Evolutionary conservation across 2,888 invertebrate genomes (phyloP).

Genomic region (Phengaris arion): DNA sequence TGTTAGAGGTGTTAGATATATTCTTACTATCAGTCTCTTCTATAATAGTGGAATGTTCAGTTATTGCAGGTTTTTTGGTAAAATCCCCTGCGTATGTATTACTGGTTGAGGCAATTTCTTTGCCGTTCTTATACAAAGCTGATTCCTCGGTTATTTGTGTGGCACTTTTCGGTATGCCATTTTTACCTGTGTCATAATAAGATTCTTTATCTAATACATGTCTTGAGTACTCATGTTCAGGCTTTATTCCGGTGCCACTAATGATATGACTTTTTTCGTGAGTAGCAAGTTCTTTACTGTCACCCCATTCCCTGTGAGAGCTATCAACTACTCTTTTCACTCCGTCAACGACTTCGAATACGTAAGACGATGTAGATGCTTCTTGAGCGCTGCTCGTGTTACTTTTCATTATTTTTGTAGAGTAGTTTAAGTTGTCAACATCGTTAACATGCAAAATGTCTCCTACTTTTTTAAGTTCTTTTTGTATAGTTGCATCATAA

Average conservation of each 20-base stretch:
- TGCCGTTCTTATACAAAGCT: conserved; percentile 65
- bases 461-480: conserved; percentile 69
- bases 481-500: conserved; percentile 68
- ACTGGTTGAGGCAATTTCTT: conserved; percentile 68
- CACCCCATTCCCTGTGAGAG: conserved; percentile 80
- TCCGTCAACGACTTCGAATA: conserved; percentile 82
- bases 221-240: conserved; percentile 79
- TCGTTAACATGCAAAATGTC: conserved; percentile 65
- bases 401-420: conserved; percentile 75
- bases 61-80: conserved; percentile 67
- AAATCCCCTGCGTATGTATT: conserved; percentile 70
- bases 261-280: conserved; percentile 78
- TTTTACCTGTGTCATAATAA: conserved; percentile 78
- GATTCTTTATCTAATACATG: conserved; percentile 77
- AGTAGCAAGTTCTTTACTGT: conserved; percentile 70
- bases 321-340: conserved; percentile 80
- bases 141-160: conserved; percentile 66
- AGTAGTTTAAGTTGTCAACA: conserved; percentile 65
- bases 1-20: conserved; percentile 11
- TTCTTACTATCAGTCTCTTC: conserved; percentile 49
- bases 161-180: conserved; percentile 74
- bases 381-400: conserved; percentile 79
- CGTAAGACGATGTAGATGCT: conserved; percentile 82
- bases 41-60: conserved; percentile 54
- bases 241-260: conserved; percentile 76